Percentiles rank a stretch among this genome's conserved stretches.
These are phyloP conservation scores for Pempheris klunzingeri DNA, from an alignment of 2,797 vertebrate genomes.

Conservation along the genomic window DNA sequence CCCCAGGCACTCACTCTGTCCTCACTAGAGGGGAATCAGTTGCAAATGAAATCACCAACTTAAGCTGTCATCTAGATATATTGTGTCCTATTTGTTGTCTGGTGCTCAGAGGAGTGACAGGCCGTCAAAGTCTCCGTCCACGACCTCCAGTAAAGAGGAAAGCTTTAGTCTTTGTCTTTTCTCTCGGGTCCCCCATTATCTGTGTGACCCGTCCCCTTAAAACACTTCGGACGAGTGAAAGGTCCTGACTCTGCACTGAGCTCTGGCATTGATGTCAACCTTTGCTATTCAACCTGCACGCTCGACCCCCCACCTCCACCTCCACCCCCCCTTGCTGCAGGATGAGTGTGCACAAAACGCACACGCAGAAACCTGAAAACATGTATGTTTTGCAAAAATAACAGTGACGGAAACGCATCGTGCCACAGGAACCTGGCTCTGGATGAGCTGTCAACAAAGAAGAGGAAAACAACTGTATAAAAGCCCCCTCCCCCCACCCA, in stretches of 20 bases:
- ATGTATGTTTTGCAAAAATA: background rate
- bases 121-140: constrained; percentile 47
- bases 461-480: constrained; percentile 80
- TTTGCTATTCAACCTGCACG: constrained; percentile 71
- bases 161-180: constrained; percentile 70
- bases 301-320: constrained; percentile 11
- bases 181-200: constrained; percentile 71
- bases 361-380: background rate
- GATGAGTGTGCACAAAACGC: background rate
- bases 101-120: constrained; percentile 58
- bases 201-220: constrained; percentile 77
- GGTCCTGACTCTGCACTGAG: constrained; percentile 78
- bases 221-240: constrained; percentile 79
- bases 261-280: constrained; percentile 72
- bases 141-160: constrained; percentile 67
- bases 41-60: constrained; percentile 45
- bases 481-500: constrained; percentile 60
- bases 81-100: constrained; percentile 61
- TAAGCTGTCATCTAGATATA: constrained; percentile 64
- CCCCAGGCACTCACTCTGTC: background rate
- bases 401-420: too few species aligned
- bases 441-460: constrained; percentile 84
- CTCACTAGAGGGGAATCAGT: background rate
- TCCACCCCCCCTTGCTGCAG: constrained; percentile 21
- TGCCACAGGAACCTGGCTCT: constrained; percentile 74